Evolutionary conservation across 30 jellyfish, hydroid and myxozoan genomes (phyloP).

Genomic region (Turritopsis dohrnii): DNA sequence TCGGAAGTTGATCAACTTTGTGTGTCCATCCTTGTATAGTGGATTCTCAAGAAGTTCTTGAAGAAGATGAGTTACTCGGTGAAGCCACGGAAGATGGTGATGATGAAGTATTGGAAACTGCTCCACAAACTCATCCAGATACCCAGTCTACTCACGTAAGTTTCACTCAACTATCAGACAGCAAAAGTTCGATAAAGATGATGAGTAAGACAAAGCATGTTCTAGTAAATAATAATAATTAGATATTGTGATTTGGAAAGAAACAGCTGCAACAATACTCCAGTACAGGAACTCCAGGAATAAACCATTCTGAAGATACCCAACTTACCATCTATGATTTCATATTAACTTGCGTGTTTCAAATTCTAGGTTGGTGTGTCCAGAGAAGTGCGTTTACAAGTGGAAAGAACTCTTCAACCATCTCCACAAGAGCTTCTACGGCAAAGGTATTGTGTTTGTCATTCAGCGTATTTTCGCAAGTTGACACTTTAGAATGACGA

Average conservation of each 20-base stretch:
- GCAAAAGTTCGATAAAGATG: no score
- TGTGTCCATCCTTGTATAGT: not conserved
- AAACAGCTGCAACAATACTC: no score
- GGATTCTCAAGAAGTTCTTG: slow-evolving; percentile 23
- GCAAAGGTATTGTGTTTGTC: slow-evolving; percentile 37
- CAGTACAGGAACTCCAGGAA: not conserved
- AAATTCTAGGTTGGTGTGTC: not conserved
- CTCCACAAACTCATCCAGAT: not conserved
- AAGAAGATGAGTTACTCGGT: slow-evolving; percentile 27
- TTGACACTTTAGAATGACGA: no score
- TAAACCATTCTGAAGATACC: not conserved
- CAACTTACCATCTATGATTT: not conserved
- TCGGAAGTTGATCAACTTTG: not conserved
- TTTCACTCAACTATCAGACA: no score
- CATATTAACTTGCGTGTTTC: not conserved
- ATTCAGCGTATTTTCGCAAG: no score
- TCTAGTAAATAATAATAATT: no score
- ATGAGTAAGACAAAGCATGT: no score
- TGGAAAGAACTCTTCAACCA: slow-evolving; percentile 11
- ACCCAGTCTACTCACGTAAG: not conserved
- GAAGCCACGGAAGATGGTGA: slow-evolving; percentile 33
- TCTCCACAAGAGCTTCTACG: slow-evolving; percentile 31
- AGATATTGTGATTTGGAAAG: no score
- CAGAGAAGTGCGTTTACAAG: slow-evolving; percentile 13
- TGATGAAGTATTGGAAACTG: slow-evolving; percentile 30